Percentiles rank a stretch among this genome's conserved stretches.
Evolutionary conservation across 1,140 invertebrate species (phyloP).

Genomic region (Berghia stephanieae): DNA sequence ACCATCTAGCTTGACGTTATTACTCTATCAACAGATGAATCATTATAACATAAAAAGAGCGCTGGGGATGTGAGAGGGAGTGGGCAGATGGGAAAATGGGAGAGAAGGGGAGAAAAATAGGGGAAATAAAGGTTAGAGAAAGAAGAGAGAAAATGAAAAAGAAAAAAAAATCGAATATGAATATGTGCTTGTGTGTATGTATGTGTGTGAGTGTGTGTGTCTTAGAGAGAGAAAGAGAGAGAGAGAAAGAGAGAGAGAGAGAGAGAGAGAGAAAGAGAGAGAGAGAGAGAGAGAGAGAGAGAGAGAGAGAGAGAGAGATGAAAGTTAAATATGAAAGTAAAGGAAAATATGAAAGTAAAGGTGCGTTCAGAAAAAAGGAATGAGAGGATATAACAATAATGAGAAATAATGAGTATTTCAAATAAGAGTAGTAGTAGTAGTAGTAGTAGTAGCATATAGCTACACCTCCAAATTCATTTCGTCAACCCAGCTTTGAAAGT

Average conservation of each 20-base stretch:
- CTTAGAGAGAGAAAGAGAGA: constrained; percentile 5
- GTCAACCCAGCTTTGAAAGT: too few relatives aligned
- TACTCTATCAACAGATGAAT: too few relatives aligned
- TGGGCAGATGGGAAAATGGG: neutral
- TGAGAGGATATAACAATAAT: too few relatives aligned
- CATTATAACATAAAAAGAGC: too few relatives aligned
- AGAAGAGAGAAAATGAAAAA: neutral
- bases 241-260: constrained; percentile 10
- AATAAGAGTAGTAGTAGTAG: too few relatives aligned
- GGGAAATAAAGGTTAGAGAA: neutral
- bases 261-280: constrained; percentile 16
- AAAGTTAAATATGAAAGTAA: neutral
- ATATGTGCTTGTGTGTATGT: neutral
- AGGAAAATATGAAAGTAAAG: too few relatives aligned
- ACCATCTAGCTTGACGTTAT: too few relatives aligned
- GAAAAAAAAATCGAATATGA: neutral
- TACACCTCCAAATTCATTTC: too few relatives aligned
- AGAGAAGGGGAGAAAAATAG: neutral
- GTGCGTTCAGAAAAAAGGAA: too few relatives aligned
- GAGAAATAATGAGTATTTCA: too few relatives aligned
- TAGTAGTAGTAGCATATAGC: too few relatives aligned
- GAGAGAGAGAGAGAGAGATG: neutral
- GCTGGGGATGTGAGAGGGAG: neutral
- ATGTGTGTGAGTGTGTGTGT: neutral
- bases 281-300: constrained; percentile 15